Conservation (phyloP, 2,888 invertebrate species). For the Tachina grossa region DNA sequence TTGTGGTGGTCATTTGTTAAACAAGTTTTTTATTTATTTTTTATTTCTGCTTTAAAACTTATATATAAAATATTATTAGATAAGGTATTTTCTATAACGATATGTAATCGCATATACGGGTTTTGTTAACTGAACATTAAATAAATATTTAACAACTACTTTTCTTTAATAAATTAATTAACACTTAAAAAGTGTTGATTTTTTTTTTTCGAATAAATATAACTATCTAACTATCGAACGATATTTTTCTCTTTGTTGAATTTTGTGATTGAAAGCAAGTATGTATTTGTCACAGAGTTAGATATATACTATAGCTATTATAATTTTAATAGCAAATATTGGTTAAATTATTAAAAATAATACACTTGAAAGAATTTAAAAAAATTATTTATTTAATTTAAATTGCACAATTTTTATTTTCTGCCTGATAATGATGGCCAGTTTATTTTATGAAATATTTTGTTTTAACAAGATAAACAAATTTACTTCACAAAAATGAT, state of each 20-base stretch:
- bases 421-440: neutral
- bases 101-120: too few relatives aligned
- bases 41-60: too few relatives aligned
- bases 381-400: neutral
- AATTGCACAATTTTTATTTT: neutral
- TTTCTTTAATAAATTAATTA: neutral
- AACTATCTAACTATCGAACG: conserved; percentile 1
- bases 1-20: too few relatives aligned
- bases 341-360: neutral
- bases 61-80: too few relatives aligned
- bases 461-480: neutral
- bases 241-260: neutral
- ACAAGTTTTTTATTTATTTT: too few relatives aligned
- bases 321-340: neutral
- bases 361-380: neutral
- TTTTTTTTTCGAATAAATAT: neutral
- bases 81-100: too few relatives aligned
- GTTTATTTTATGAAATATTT: neutral
- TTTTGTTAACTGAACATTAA: neutral
- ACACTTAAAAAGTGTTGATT: neutral
- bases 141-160: neutral
- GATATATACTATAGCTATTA: neutral
- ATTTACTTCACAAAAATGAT: neutral
- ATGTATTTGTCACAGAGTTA: neutral
- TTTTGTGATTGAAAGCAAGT: neutral